These are phyloP conservation scores for Drosophila atripex DNA, from an alignment of 2,888 invertebrate species.

Conservation along the genomic window DNA sequence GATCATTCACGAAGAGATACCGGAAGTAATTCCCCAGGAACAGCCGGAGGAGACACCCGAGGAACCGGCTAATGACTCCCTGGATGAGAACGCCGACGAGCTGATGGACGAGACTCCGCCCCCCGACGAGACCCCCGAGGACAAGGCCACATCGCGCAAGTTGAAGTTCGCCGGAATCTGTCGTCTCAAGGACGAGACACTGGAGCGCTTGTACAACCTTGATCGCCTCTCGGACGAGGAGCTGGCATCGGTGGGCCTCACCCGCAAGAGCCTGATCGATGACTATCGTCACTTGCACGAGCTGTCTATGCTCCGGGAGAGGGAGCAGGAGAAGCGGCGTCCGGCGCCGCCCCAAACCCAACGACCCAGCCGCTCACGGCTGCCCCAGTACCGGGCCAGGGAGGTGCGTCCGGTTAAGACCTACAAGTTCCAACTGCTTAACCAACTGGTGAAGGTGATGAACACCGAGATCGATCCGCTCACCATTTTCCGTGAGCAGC, in stretches of 20 bases:
- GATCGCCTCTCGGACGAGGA: constrained; percentile 52
- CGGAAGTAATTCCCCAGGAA: neutral
- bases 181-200: constrained; percentile 24
- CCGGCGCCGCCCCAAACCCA: neutral
- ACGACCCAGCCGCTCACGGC: neutral
- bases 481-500: constrained; percentile 36
- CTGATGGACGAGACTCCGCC: neutral
- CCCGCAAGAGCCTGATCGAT: constrained; percentile 51
- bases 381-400: neutral
- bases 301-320: constrained; percentile 20
- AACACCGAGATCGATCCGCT: constrained; percentile 22
- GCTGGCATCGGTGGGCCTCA: constrained; percentile 40
- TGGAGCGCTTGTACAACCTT: constrained; percentile 43
- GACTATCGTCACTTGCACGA: constrained; percentile 64
- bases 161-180: constrained; percentile 56
- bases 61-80: neutral
- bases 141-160: constrained; percentile 4
- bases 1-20: neutral
- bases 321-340: neutral
- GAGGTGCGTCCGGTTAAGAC: neutral
- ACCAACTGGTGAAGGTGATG: constrained; percentile 26
- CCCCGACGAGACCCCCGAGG: constrained; percentile 2
- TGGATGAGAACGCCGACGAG: neutral
- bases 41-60: neutral
- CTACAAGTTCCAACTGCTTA: constrained; percentile 27